A percentile compares a stretch with the other conserved stretches of the same genome.
phyloP scores from a whole-genome alignment of 2,113 vertebrate species.

The Balaenoptera acutorostrata region DNA sequence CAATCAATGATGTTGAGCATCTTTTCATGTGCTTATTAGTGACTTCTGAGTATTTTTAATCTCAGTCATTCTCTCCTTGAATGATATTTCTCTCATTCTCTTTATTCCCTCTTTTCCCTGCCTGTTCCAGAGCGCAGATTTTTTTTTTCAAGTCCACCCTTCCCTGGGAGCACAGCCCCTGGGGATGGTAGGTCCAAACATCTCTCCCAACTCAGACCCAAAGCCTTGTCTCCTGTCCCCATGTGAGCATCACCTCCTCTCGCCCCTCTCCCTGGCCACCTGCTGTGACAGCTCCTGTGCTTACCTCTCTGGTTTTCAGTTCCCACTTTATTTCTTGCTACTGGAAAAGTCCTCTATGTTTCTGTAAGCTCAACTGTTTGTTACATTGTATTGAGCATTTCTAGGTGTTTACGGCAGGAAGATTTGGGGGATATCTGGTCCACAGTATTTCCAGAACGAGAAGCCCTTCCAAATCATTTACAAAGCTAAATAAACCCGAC shows the following conservation, averaged over 20 bases:
- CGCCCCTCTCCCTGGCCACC: neutral
- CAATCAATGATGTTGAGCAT: neutral
- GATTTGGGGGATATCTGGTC: neutral
- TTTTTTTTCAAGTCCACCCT: neutral
- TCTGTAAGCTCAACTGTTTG: neutral
- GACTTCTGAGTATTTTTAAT: neutral
- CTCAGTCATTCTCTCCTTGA: neutral
- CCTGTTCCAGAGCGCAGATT: neutral
- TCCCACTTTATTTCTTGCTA: neutral
- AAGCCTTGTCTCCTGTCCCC: neutral
- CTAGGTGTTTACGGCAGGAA: neutral
- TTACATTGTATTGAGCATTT: neutral
- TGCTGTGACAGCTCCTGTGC: fast-evolving
- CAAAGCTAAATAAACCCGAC: constrained; percentile 54
- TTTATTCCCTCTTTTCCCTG: neutral
- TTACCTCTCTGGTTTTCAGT: neutral
- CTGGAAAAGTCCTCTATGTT: neutral
- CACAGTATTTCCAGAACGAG: neutral
- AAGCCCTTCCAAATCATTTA: constrained; percentile 31
- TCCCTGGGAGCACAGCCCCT: neutral
- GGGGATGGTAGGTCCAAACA: too few relatives aligned
- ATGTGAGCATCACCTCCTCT: fast-evolving
- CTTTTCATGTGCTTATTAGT: neutral
- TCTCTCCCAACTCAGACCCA: neutral
- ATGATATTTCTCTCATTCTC: neutral